Evolutionary conservation across 2,113 vertebrate species (phyloP), one percentile per base, ranked within the genome.

Genomic region (Amblyornis subalaris): DNA sequence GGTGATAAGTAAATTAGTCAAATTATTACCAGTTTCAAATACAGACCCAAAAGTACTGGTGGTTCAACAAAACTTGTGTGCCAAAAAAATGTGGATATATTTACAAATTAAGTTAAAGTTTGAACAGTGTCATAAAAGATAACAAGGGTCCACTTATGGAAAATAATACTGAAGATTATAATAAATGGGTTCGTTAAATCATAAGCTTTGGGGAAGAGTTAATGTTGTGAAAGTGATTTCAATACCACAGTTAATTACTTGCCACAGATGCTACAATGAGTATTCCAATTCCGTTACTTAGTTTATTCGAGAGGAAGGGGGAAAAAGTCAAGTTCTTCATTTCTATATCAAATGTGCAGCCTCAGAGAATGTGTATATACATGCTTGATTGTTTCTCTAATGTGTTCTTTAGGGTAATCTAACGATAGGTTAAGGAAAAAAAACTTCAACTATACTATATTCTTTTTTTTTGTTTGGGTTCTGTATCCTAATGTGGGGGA

Each of bases 141-240:
- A 78, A 44, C 36, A 62, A 76, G 50, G 36, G 25, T 66, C 36
- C 51, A 55, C 45, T 86, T 94, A 61, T 2, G 35, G 57, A 78
- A 92, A 93, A 90, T 70, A 85, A 70, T 88, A 64, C 10, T 93
- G 61, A 86, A 70, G 15, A 57, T 74, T 75, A 57, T 86, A 78
- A 91, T 94, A 91, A 87, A 91, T 79, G 11, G 4, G 10, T 47
- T 93, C 54, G 61, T 87, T 89, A 91, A 93, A 79, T 84, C n/a
- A 78, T 61, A 73, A 82, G 40, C 65, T 85, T 88, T 94, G 42
- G 58, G 77, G 73, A 88, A 73, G 23, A 36, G 45, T 73, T 94
- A 71, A 81, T 91, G 78, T 69, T 92, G 54, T 73, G 50, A 72
- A 94, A 95, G n/a, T 55, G 42, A 33, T 96, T 95, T 87, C 47